phyloP scores from a whole-genome alignment of 2,113 vertebrate genomes.

The Cyprinodon tularosa region DNA sequence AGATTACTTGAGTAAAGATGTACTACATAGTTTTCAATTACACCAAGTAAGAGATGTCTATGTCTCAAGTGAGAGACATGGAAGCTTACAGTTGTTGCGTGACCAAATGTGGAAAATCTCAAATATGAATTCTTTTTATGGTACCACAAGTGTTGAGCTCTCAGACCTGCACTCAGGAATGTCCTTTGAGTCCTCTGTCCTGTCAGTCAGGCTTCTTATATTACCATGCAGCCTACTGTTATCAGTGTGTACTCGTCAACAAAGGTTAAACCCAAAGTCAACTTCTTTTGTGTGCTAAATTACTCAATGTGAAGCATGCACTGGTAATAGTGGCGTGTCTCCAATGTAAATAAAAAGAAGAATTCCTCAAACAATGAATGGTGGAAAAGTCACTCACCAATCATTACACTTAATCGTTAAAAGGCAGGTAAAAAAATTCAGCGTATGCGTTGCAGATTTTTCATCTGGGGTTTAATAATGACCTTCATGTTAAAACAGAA shows the following conservation, averaged over 20 bases:
- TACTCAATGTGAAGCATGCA: slow-evolving; percentile 16
- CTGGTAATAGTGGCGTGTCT: slow-evolving; percentile 18
- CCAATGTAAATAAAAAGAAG: slow-evolving; percentile 15
- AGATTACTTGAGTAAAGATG: no score
- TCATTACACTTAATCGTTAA: neutral
- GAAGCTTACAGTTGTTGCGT: neutral
- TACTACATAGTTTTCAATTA: neutral
- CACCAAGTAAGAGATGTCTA: neutral
- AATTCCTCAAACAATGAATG: slow-evolving; percentile 22
- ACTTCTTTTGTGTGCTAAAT: slow-evolving; percentile 57
- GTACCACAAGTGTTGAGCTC: slow-evolving; percentile 36
- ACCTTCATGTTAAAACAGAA: slow-evolving; percentile 20
- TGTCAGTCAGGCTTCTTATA: slow-evolving; percentile 32
- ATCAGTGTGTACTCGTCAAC: slow-evolving; percentile 37
- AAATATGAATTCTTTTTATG: neutral
- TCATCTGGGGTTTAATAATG: slow-evolving; percentile 37
- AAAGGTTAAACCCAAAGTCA: slow-evolving; percentile 50
- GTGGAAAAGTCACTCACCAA: slow-evolving; percentile 17
- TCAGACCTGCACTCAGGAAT: slow-evolving; percentile 21
- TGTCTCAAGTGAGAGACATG: neutral
- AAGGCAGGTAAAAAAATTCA: slow-evolving; percentile 33
- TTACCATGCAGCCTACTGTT: slow-evolving; percentile 29
- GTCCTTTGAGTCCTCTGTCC: slow-evolving; percentile 28
- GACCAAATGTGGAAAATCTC: neutral
- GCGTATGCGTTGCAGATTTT: slow-evolving; percentile 15